Evolutionary conservation across 2,888 invertebrate species (phyloP).

Genomic region (Cataglyphis albicans): DNA sequence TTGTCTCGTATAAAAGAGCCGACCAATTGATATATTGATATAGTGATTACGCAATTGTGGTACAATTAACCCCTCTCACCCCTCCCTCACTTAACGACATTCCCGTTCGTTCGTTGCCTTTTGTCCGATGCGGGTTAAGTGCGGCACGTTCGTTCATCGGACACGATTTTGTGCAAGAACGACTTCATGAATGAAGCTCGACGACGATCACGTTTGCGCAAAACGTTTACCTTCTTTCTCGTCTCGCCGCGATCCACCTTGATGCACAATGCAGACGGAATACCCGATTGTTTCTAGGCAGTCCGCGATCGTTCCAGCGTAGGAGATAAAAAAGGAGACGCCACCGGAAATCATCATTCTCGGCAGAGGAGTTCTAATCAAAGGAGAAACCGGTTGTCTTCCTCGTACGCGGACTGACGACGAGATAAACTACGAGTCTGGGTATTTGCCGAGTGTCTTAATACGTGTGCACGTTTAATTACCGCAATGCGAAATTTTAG

Average conservation of each 20-base stretch:
- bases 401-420: constrained; percentile 72
- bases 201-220: constrained; percentile 52
- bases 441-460: not conserved
- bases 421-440: constrained; percentile 61
- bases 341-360: constrained; percentile 84
- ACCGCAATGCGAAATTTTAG: not conserved
- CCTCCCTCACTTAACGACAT: constrained; percentile 66
- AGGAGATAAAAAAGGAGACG: constrained; percentile 78
- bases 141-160: constrained; percentile 71
- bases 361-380: constrained; percentile 76
- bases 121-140: constrained; percentile 34
- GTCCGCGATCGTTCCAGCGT: constrained; percentile 61
- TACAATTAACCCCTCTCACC: constrained; percentile 57
- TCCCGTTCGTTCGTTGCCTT: constrained; percentile 75
- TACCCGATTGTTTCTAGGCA: constrained; percentile 78
- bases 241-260: not conserved
- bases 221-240: constrained; percentile 36
- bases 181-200: constrained; percentile 82
- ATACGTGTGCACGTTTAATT: not conserved
- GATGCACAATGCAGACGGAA: constrained; percentile 77
- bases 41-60: constrained; percentile 75
- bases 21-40: constrained; percentile 15
- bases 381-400: constrained; percentile 76
- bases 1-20: not conserved
- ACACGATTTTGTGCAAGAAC: constrained; percentile 74